These are phyloP conservation scores for Daphoenositta chrysoptera DNA, from an alignment of 2,113 vertebrate species.

Conservation along the genomic window DNA sequence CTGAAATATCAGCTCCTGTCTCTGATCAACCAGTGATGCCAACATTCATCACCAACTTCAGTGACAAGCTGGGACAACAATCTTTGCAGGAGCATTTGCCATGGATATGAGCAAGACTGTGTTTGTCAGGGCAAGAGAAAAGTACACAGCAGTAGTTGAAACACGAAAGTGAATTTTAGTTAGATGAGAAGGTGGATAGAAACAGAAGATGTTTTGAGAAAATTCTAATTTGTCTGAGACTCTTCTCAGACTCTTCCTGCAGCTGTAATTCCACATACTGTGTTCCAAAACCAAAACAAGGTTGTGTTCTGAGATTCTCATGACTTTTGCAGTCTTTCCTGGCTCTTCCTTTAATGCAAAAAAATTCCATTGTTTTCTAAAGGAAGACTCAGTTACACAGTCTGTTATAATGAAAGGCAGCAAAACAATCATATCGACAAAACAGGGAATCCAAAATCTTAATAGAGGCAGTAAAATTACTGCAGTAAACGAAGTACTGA, in stretches of 20 bases:
- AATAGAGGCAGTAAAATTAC: neutral
- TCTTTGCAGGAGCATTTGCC: conserved; percentile 47
- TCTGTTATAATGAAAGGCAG: neutral
- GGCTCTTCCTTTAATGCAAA: neutral
- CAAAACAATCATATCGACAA: neutral
- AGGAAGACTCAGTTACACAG: neutral
- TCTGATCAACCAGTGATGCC: conserved; percentile 45
- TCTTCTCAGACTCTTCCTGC: conserved; percentile 2
- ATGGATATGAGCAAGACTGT: conserved; percentile 44
- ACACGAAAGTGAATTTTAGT: conserved; percentile 24
- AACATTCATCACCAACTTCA: conserved; percentile 47
- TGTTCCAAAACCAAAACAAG: neutral
- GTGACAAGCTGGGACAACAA: conserved; percentile 56
- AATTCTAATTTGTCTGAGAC: neutral
- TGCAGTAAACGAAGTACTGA: neutral
- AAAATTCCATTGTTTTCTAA: neutral
- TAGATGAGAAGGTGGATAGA: conserved; percentile 10
- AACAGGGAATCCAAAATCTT: neutral
- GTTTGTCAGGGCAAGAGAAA: conserved; percentile 43
- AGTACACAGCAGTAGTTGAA: neutral
- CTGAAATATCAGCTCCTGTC: conserved; percentile 34
- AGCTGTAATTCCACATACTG: neutral
- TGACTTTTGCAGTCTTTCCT: neutral
- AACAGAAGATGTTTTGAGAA: conserved; percentile 34
- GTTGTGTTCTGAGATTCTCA: neutral